Base-by-base conservation (phyloP, 2,797 vertebrate species). In the Decapterus maruadsi region DNA sequence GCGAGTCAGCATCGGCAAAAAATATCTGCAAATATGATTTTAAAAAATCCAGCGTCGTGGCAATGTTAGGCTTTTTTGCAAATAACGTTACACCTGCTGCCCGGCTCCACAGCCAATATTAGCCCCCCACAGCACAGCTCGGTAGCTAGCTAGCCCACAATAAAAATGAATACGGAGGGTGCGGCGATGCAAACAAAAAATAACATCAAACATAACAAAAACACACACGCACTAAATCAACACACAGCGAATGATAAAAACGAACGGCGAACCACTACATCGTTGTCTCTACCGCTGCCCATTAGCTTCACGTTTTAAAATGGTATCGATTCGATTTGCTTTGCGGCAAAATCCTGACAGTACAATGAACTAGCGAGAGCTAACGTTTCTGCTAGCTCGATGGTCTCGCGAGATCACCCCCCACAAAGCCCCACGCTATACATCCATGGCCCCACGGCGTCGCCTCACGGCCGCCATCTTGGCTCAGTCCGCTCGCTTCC, bases 111-210 rank as follows among this genome's bases (percentile, higher is more conserved):
- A 16, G 29, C 17, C 50, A 72, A 42, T 62, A 69, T 76, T 73
- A 82, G 81, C 83, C 62, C 26, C 34, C 31, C 31, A 60, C 31
- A 70, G 60, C 11, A 34, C 63, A 50, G 76, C 64, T 81, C 68
- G 66, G 43, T 22, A 76, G 77, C 82, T 74, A 77, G 82, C 82
- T 87, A 85, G 65, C 77, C 65, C 68, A 75, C 72, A 87, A 87
- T 89, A 87, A 80, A 84, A 84, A 80, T 74, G 42, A 63, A 71
- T 76, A 68, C n/a, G 70, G 67, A 82, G 91, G 92, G 90, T 78
- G 91, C 92, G 92, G 91, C 88, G 87, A 83, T 69, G 74, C 74
- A 88, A 81, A 87, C 68, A 79, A 38, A 88, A 73, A 82, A 88
- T 46, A 83, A 78, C 40, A 31, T 62, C 38, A 65, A 78, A 89